A percentile compares a stretch with the other conserved stretches of the same genome.
Evolutionary conservation across 2,888 invertebrate genomes (phyloP).

Genomic region (Cephonodes hylas): DNA sequence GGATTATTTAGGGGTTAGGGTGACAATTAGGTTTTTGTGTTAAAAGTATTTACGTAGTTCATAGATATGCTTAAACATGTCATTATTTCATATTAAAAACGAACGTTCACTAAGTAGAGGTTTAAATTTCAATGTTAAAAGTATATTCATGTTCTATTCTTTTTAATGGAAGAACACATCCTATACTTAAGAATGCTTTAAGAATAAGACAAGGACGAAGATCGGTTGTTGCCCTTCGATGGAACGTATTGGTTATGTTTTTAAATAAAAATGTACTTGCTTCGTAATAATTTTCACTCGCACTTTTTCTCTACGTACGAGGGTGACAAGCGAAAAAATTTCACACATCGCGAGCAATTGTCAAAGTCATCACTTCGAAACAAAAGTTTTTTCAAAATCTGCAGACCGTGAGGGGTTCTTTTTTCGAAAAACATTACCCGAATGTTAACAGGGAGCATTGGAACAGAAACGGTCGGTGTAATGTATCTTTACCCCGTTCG

Average conservation of each 20-base stretch:
- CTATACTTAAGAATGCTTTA: too few species aligned
- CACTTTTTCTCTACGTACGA: too few species aligned
- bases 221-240: too few species aligned
- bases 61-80: not conserved
- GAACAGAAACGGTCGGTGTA: constrained; percentile 66
- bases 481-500: constrained; percentile 66
- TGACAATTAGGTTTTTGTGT: too few species aligned
- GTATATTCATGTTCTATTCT: too few species aligned
- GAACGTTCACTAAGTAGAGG: too few species aligned
- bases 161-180: too few species aligned
- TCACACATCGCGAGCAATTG: not conserved
- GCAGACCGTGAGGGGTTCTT: constrained; percentile 48
- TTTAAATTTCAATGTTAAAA: too few species aligned
- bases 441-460: constrained; percentile 51
- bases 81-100: too few species aligned
- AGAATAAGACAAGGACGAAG: too few species aligned
- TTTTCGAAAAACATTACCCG: constrained; percentile 51
- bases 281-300: too few species aligned
- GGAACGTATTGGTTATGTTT: not conserved
- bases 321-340: not conserved
- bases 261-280: not conserved
- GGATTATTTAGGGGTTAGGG: not conserved
- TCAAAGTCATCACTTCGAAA: constrained; percentile 23
- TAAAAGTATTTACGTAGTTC: not conserved
- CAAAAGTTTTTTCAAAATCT: constrained; percentile 34